A percentile compares a stretch with the other conserved stretches of the same genome.
phyloP scores from a whole-genome alignment of 92 coral and sea anemone species.

The Epizoanthus illoricatus region DNA sequence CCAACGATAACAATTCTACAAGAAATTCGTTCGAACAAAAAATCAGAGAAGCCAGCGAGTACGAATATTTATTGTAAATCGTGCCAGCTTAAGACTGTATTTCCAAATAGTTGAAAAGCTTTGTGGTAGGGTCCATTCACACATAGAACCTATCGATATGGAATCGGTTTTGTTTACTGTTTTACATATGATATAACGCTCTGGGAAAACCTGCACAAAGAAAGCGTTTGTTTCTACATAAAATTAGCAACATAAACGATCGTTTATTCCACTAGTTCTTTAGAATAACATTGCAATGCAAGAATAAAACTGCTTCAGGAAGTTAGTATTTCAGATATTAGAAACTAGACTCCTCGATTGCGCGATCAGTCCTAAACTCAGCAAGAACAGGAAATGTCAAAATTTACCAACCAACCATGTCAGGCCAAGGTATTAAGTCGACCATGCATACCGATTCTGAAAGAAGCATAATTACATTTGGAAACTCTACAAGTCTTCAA shows the following conservation, averaged over 20 bases:
- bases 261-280: not conserved
- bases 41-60: not conserved
- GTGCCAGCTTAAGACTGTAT: not conserved
- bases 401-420: not conserved
- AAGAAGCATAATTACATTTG: not conserved
- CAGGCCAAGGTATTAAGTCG: conserved; percentile 2
- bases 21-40: not conserved
- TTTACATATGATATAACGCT: no score
- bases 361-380: not conserved
- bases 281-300: not conserved
- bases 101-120: not conserved
- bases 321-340: conserved; percentile 7
- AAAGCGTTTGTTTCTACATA: conserved; percentile 1
- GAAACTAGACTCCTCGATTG: conserved; percentile 1
- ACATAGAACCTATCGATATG: not conserved
- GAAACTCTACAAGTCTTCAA: conserved; percentile 39
- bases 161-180: no score
- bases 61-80: not conserved
- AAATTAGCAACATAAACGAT: not conserved
- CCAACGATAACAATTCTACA: not conserved
- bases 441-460: conserved; percentile 23
- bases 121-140: not conserved
- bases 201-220: conserved; percentile 1
- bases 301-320: not conserved
- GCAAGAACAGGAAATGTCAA: conserved; percentile 17